Evolutionary conservation across 2,797 vertebrate species (phyloP).

Genomic region (Rhynchotus rufescens): DNA sequence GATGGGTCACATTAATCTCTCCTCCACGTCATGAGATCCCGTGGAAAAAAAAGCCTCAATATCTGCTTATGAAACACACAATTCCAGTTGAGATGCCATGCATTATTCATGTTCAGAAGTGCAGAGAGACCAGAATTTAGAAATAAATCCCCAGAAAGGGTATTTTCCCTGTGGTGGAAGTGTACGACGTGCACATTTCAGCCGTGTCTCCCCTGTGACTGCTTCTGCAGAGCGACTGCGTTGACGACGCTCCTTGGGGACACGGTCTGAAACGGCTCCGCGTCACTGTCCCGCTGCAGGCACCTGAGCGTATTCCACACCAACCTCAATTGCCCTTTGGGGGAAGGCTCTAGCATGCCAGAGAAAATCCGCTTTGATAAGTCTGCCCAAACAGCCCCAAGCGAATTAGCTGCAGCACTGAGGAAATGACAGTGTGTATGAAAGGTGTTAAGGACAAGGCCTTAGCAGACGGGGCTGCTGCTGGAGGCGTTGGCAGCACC

Average conservation of each 20-base stretch:
- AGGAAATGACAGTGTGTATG: not conserved
- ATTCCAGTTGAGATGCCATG: not conserved
- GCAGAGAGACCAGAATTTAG: not conserved
- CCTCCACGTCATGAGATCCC: not conserved
- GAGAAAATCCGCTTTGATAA: not conserved
- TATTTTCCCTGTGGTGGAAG: not conserved
- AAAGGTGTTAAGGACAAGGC: not conserved
- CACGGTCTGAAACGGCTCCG: not conserved
- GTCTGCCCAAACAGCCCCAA: not conserved
- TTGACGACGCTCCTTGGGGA: not conserved
- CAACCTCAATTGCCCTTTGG: not conserved
- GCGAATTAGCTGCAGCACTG: not conserved
- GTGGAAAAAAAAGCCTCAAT: not conserved
- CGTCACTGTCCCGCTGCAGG: not conserved
- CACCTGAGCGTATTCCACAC: not conserved
- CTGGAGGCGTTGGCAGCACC: not conserved
- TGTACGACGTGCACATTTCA: not conserved
- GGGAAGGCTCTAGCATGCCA: not conserved
- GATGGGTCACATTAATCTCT: slow-evolving; percentile 16
- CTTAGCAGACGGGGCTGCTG: not conserved
- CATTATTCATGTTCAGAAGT: not conserved
- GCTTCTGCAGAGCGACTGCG: not conserved
- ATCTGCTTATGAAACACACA: slow-evolving; percentile 29
- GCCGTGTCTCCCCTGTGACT: not conserved
- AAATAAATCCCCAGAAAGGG: not conserved